These are phyloP conservation scores for Apotomis turbidana DNA, from an alignment of 2,888 invertebrate genomes.

Conservation along the genomic window DNA sequence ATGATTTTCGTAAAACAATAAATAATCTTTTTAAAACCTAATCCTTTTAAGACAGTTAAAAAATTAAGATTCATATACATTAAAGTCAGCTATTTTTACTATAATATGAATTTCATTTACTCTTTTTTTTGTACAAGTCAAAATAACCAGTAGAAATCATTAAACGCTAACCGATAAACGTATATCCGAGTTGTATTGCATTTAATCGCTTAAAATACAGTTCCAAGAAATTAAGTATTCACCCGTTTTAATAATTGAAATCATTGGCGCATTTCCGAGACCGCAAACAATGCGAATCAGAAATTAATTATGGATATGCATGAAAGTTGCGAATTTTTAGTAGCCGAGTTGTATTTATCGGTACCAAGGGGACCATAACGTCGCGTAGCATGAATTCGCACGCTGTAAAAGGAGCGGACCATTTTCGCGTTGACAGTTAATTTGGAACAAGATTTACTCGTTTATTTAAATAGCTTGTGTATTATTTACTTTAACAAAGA, in stretches of 20 bases:
- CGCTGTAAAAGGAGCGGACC: slow-evolving; percentile 9
- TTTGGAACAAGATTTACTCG: slow-evolving; percentile 18
- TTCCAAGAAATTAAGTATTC: slow-evolving; percentile 16
- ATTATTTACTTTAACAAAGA: slow-evolving; percentile 11
- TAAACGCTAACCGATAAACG: neutral
- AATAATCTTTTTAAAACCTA: no score
- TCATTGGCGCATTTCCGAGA: slow-evolving; percentile 13
- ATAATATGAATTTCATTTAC: no score
- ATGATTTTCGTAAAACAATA: no score
- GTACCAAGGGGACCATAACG: slow-evolving; percentile 25
- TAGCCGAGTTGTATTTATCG: slow-evolving; percentile 32
- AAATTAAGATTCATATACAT: no score
- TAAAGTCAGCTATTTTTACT: no score
- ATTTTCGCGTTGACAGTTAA: slow-evolving; percentile 30
- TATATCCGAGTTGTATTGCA: neutral
- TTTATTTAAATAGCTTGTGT: slow-evolving; percentile 6
- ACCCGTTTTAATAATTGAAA: slow-evolving; percentile 24
- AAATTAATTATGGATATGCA: slow-evolving; percentile 38
- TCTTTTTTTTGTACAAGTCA: no score
- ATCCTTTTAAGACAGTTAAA: no score
- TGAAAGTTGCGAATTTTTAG: slow-evolving; percentile 37
- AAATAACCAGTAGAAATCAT: neutral
- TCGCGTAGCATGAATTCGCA: slow-evolving; percentile 28
- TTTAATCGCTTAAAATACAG: neutral
- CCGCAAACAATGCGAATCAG: slow-evolving; percentile 25